These are phyloP conservation scores for Chrysina gloriosa DNA, from an alignment of 2,888 invertebrate species.

Conservation along the genomic window DNA sequence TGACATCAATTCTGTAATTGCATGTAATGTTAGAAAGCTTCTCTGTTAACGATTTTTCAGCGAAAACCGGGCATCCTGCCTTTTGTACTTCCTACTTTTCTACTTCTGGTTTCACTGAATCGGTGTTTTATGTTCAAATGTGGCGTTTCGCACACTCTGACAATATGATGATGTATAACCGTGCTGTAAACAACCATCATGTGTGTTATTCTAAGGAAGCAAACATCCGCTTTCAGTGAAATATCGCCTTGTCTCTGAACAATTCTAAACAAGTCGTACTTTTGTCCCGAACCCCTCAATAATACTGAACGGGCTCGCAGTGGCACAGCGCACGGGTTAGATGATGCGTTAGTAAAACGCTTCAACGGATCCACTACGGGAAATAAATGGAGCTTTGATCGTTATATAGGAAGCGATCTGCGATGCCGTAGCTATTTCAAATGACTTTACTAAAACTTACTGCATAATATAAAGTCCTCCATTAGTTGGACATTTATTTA, in stretches of 20 bases:
- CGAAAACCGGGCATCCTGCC: background rate
- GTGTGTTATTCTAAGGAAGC: conserved; percentile 65
- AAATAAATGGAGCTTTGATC: conserved; percentile 64
- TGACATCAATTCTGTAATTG: no score
- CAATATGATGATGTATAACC: conserved; percentile 61
- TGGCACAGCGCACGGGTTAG: conserved; percentile 52
- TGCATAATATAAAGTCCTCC: conserved; percentile 57
- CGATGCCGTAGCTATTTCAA: conserved; percentile 44
- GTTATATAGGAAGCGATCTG: conserved; percentile 57
- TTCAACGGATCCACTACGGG: conserved; percentile 60
- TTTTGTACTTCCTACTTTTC: background rate
- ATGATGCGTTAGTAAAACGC: conserved; percentile 64
- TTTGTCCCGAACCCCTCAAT: conserved; percentile 58
- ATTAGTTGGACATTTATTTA: conserved; percentile 57
- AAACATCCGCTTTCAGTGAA: conserved; percentile 64
- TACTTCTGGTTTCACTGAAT: conserved; percentile 11
- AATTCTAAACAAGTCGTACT: conserved; percentile 64
- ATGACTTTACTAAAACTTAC: conserved; percentile 53
- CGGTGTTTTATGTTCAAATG: conserved; percentile 18
- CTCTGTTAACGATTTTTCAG: background rate
- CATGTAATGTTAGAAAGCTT: no score
- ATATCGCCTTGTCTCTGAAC: conserved; percentile 64
- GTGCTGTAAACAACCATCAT: conserved; percentile 61
- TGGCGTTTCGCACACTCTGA: conserved; percentile 45
- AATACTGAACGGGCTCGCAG: background rate